Conservation (phyloP, 1,140 invertebrate genomes). For the Melipona quadrifasciata region DNA sequence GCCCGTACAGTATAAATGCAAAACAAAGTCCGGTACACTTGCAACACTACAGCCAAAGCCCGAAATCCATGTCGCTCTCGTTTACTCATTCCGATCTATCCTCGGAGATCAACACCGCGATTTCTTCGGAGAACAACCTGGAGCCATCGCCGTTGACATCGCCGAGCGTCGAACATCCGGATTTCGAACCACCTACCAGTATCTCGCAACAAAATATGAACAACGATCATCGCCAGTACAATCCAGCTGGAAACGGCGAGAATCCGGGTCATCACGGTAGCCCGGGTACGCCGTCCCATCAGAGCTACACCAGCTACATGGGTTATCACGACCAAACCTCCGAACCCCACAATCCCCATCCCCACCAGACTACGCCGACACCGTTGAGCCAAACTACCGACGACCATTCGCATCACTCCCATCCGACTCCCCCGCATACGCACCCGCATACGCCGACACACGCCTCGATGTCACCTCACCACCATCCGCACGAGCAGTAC, state of each 20-base stretch:
- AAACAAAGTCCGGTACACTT: constrained; percentile 81
- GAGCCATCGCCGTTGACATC: constrained; percentile 85
- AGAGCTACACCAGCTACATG: constrained; percentile 77
- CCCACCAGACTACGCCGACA: constrained; percentile 76
- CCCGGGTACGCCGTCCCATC: constrained; percentile 75
- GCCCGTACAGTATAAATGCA: constrained; percentile 79
- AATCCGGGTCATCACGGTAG: constrained; percentile 72
- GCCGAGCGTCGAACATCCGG: constrained; percentile 87
- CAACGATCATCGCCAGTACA: constrained; percentile 82
- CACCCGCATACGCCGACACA: constrained; percentile 78
- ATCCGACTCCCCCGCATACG: constrained; percentile 77
- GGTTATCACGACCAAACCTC: constrained; percentile 77
- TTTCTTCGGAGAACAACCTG: constrained; percentile 86
- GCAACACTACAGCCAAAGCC: constrained; percentile 83
- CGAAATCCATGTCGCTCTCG: constrained; percentile 84
- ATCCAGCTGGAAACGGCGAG: constrained; percentile 77
- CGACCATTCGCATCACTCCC: constrained; percentile 78
- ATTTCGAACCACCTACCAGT: constrained; percentile 88
- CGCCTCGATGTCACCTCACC: constrained; percentile 77
- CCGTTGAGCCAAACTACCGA: constrained; percentile 76
- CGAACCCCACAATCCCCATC: constrained; percentile 73
- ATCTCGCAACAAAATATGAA: constrained; percentile 82
- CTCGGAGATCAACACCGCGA: constrained; percentile 89
- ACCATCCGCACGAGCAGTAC: constrained; percentile 78
- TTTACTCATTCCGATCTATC: constrained; percentile 89